phyloP scores from a whole-genome alignment of 2,888 invertebrate genomes.

The Cheilosia scutellata region DNA sequence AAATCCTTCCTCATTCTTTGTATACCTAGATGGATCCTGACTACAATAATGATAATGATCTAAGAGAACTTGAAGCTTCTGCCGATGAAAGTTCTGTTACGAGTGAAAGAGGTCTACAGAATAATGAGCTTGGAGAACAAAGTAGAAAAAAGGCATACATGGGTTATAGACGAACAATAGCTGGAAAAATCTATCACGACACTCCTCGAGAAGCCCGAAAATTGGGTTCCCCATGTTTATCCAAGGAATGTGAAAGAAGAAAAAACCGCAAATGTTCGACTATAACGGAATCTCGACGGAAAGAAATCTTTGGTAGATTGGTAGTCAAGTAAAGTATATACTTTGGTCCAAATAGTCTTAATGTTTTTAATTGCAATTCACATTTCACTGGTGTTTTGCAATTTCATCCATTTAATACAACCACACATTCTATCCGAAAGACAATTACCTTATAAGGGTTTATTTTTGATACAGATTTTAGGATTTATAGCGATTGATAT shows the following conservation, averaged over 20 bases:
- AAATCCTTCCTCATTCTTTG: too few relatives aligned
- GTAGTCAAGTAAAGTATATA: too few relatives aligned
- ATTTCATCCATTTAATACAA: too few relatives aligned
- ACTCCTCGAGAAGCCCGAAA: background rate
- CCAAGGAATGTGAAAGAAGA: slow-evolving; percentile 4
- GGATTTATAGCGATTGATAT: too few relatives aligned
- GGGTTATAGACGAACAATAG: background rate
- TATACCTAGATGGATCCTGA: slow-evolving; percentile 16
- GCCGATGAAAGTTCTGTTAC: slow-evolving; percentile 12
- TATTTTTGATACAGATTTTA: too few relatives aligned
- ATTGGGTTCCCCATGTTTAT: background rate
- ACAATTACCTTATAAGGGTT: too few relatives aligned
- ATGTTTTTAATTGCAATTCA: too few relatives aligned
- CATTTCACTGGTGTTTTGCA: too few relatives aligned
- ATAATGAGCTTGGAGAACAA: slow-evolving; percentile 27
- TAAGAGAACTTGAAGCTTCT: slow-evolving; percentile 20
- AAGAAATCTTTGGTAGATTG: background rate
- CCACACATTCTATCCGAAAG: too few relatives aligned
- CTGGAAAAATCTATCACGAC: background rate
- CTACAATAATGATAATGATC: slow-evolving; percentile 25
- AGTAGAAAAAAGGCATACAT: slow-evolving; percentile 22
- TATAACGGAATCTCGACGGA: background rate
- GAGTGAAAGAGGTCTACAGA: slow-evolving; percentile 9
- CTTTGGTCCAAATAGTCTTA: too few relatives aligned
- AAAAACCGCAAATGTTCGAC: slow-evolving; percentile 1